Evolutionary conservation across 2,888 invertebrate species (phyloP).

Genomic region (Troglohyphantes excavatus): DNA sequence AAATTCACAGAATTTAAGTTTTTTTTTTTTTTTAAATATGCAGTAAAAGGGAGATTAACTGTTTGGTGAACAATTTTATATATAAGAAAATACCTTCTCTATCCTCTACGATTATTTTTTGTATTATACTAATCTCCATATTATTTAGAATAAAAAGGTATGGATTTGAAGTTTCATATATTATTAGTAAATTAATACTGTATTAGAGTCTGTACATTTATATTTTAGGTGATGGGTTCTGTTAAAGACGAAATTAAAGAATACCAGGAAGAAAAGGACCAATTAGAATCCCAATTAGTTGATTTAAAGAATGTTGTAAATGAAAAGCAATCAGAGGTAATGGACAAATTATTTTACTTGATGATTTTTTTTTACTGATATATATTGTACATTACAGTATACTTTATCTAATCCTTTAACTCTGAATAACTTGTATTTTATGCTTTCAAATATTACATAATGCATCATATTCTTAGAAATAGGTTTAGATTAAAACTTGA

Average conservation of each 20-base stretch:
- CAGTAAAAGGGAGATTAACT: not conserved
- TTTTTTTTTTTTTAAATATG: not conserved
- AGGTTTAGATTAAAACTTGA: no score
- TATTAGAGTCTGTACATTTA: not conserved
- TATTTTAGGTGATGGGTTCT: constrained; percentile 84
- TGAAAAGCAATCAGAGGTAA: constrained; percentile 86
- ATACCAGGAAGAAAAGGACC: constrained; percentile 88
- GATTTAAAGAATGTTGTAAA: constrained; percentile 88
- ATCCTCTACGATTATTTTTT: no score
- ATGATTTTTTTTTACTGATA: no score
- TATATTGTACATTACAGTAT: no score
- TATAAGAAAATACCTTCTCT: no score
- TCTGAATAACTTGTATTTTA: no score
- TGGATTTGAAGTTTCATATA: not conserved
- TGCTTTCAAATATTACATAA: no score
- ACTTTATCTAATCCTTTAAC: no score
- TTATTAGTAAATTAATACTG: not conserved
- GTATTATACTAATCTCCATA: no score
- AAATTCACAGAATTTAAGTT: constrained; percentile 76
- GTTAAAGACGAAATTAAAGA: constrained; percentile 88
- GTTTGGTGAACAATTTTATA: not conserved
- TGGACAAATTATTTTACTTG: no score
- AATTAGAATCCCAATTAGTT: constrained; percentile 87
- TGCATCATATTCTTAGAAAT: no score
- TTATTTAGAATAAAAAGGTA: no score